Conservation (phyloP, 2,113 vertebrate species). For the Cettia cetti region DNA sequence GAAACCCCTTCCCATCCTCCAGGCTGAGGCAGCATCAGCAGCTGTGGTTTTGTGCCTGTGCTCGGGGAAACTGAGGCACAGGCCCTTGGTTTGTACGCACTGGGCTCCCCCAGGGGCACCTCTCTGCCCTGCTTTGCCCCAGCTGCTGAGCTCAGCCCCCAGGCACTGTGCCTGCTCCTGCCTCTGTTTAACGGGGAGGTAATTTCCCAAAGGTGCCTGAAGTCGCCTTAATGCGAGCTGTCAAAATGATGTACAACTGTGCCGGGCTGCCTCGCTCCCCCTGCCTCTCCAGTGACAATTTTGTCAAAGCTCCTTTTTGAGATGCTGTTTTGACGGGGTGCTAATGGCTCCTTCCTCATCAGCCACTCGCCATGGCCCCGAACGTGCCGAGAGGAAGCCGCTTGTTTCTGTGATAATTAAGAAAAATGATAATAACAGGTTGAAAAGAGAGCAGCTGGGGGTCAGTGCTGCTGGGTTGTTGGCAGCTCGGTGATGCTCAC, state of each 20-base stretch:
- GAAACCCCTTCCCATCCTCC: background rate
- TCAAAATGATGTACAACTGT: constrained; percentile 68
- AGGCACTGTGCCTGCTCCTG: background rate
- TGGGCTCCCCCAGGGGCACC: background rate
- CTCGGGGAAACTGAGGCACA: background rate
- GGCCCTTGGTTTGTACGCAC: fast-evolving
- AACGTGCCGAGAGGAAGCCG: background rate
- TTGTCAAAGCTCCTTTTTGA: constrained; percentile 68
- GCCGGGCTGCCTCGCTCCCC: constrained; percentile 54
- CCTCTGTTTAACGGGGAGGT: constrained; percentile 26
- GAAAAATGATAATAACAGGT: background rate
- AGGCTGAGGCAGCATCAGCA: background rate
- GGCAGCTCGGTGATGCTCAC: background rate
- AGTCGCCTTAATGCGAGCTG: constrained; percentile 63
- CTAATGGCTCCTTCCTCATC: constrained; percentile 59
- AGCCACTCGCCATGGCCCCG: background rate
- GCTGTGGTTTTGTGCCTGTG: fast-evolving
- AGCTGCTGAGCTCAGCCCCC: background rate
- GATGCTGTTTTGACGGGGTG: constrained; percentile 66
- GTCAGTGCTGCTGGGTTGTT: background rate
- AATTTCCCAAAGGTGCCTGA: constrained; percentile 63
- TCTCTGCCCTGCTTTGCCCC: background rate
- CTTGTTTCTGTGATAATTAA: background rate
- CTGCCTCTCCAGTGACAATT: constrained; percentile 68
- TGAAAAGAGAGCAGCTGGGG: background rate